Conservation (phyloP, 2,113 vertebrate species). For the Oncorhynchus masou region DNA sequence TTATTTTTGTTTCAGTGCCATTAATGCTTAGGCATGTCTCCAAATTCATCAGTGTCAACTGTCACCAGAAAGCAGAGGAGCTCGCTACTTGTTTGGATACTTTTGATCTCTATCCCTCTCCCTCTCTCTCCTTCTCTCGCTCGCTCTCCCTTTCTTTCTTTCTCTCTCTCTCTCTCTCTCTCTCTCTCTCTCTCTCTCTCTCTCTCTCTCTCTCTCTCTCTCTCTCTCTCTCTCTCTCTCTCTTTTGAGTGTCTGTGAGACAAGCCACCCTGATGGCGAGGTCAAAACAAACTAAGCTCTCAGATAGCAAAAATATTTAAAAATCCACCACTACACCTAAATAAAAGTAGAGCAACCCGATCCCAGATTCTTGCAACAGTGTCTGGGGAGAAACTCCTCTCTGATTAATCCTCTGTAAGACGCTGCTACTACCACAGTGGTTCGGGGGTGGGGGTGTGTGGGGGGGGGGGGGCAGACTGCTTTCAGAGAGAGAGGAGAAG, state of each 20-base stretch:
- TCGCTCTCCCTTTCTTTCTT: too few species aligned
- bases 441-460: slow-evolving; percentile 2
- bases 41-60: slow-evolving; percentile 50
- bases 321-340: slow-evolving; percentile 50
- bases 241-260: slow-evolving; percentile 34
- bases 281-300: slow-evolving; percentile 59
- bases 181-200: too few species aligned
- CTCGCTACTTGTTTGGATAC: slow-evolving; percentile 16
- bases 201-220: slow-evolving; percentile 7
- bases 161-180: too few species aligned
- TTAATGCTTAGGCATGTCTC: slow-evolving; percentile 59
- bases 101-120: too few species aligned
- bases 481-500: slow-evolving; percentile 17
- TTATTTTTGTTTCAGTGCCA: slow-evolving; percentile 74
- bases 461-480: too few species aligned
- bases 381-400: slow-evolving; percentile 59
- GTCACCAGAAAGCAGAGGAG: slow-evolving; percentile 53
- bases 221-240: slow-evolving; percentile 19
- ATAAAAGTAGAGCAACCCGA: slow-evolving; percentile 65
- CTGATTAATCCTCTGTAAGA: slow-evolving; percentile 60
- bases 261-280: slow-evolving; percentile 40
- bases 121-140: too few species aligned
- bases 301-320: slow-evolving; percentile 51
- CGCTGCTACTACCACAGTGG: slow-evolving; percentile 13
- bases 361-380: slow-evolving; percentile 52